phyloP scores from a whole-genome alignment of 2,797 vertebrate species.

The Neosilurus mollespiculum region DNA sequence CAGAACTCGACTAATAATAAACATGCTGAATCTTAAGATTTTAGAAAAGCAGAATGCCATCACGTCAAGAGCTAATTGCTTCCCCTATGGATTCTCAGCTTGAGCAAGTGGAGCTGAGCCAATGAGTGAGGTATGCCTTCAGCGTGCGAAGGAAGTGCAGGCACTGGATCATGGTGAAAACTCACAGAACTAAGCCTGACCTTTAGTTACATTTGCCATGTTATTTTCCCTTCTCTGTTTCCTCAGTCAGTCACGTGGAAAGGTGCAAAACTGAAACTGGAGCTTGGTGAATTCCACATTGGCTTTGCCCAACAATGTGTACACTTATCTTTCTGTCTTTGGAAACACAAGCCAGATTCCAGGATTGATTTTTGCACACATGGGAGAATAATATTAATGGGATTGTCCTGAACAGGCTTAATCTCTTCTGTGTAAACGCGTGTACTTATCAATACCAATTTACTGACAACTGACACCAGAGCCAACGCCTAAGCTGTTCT shows the following conservation, averaged over 20 bases:
- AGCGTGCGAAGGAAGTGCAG: constrained; percentile 50
- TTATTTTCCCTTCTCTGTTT: constrained; percentile 54
- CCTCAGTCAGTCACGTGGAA: constrained; percentile 55
- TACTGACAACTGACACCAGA: neutral
- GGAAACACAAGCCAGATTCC: constrained; percentile 1
- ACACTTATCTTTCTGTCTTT: neutral
- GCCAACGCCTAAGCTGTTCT: neutral
- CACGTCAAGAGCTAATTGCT: neutral
- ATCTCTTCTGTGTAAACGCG: neutral
- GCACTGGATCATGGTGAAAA: constrained; percentile 58
- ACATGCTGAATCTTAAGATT: constrained; percentile 5
- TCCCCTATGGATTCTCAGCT: constrained; percentile 5
- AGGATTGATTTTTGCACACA: neutral
- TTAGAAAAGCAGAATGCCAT: neutral
- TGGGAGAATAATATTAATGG: neutral
- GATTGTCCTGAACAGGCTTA: neutral
- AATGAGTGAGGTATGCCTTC: constrained; percentile 44
- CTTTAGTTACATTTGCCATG: constrained; percentile 60
- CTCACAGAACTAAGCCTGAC: constrained; percentile 62
- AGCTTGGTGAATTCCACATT: constrained; percentile 54
- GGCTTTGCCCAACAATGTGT: neutral
- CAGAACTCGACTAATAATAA: constrained; percentile 3
- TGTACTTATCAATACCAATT: constrained; percentile 3
- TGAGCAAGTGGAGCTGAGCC: constrained; percentile 42
- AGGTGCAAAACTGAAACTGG: constrained; percentile 62